Base-by-base conservation (phyloP, 2,797 vertebrate species). In the Alca torda region DNA sequence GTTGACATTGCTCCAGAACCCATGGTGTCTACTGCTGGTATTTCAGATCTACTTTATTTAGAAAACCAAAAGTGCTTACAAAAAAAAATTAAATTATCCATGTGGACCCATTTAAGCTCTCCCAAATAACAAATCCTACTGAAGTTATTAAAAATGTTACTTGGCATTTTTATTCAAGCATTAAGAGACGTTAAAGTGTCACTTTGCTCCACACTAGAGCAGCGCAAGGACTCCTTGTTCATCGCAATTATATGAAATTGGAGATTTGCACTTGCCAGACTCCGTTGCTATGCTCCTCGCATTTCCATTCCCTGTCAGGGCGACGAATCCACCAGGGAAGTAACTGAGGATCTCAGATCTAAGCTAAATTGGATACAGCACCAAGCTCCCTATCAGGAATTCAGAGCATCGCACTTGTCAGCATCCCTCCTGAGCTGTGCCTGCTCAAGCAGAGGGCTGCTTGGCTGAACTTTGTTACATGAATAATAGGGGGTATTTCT, bases 181-280 rank as follows among this genome's bases (percentile, higher is more conserved):
- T 41, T 41, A 21, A 21, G 75, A 68, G 68, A 5, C 0, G 51
- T 54, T 79, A 21, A 73, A 73, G 59, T 3, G 11, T 23, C n/a
- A 1, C 35, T 30, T 24, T 1, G 1, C 45, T n/a, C 8, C 0
- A 5, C 43, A 0, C 69, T 3, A 35, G 2, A 70, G 57, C 18
- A 2, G 46, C 33, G 3, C 70, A 26, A 67, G 45, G 64, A 16
- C 69, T 95, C 80, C 57, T 64, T 84, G 57, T 51, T 5, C 73
- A 70, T 39, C 76, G 23, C 43, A 39, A 18, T 51, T 24, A 21
- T 5, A 16, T 21, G 45, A 63, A 93, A 72, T 2, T 3, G 43
- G 61, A 72, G 70, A 11, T 41, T 41, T 43, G 68, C 43, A 31
- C 51, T 65, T 19, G 56, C 75, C 92, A 91, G 83, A 9, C 64